Base-by-base conservation (phyloP, 2,113 vertebrate species). In the Poecilia latipinna region DNA sequence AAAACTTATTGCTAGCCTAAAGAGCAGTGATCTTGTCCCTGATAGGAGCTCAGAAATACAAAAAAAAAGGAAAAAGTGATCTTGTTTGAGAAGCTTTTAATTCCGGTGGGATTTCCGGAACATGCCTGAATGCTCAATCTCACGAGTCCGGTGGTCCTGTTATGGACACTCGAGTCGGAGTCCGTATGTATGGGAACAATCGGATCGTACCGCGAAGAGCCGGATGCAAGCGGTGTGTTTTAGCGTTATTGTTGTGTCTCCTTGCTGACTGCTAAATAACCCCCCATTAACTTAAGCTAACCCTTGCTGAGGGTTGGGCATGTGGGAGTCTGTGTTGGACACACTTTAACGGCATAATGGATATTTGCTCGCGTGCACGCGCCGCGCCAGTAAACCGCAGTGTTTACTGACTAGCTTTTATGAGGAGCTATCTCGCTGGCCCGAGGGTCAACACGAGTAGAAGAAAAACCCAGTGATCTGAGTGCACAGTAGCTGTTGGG, bases 371-470 rank as follows among this genome's bases (percentile, higher is more conserved):
- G 48, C 5, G 44, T 75, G 77, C 70, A 67, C 39, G 67, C 67
- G 65, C 70, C 73, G 73, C 61, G 63, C 65, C 79, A 78, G 51
- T 28, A 63, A 83, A 84, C 81, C 69, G 32, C 83, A 75, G 67
- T 57, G 69, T 61, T 83, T 65, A 61, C 75, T 69, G 65, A 78
- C 15, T 37, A 22, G 72, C 85, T 78, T 71, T 73, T 64, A 64
- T 74, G 39, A 74, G 73, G 61, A 86, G 72, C 79, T 88, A 82
- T 88, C 82, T 78, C 1, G 54, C 67, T 70, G 77, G 76, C 79
- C 90, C 15, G 22, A 60, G 74, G 88, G 78, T 88, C 84, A 81
- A 78, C 82, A 72, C 80, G 74, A 86, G 82, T 54, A 82, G 87
- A 88, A 89, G 88, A 71, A 89, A 29, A 76, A 65, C 72, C 70